Base-by-base conservation (phyloP, 2,888 invertebrate species). In the Elmis aenea region DNA sequence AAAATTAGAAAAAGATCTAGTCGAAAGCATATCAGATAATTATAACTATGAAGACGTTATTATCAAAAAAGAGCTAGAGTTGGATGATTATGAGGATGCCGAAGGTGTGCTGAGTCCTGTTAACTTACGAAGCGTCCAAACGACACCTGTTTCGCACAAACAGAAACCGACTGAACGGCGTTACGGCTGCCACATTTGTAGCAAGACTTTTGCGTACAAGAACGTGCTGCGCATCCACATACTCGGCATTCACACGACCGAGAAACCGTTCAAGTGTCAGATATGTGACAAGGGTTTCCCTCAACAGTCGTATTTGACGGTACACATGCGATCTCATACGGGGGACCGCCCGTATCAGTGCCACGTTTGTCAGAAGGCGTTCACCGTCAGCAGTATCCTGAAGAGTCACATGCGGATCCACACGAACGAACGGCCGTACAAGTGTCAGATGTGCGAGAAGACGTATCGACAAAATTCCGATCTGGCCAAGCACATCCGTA, bases 261-360 rank as follows among this genome's bases (percentile, higher is more conserved):
- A 38, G 3, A 44, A 41, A 5, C 46, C 46, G 0, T 25, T 37
- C 10, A 33, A 30, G 9, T 46, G 46, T 23, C 10, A 33, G 5
- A 21, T 40, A n/a, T 46, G 46, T 24, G 38, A 30, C 5, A 46
- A 38, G 30, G 38, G 38, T n/a, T 46, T 40, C 11, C 33, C 34
- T 2, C 34, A 38, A 16, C 38, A 32, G 12, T 37, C 40, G 2
- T 32, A 31, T 13, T 28, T 46, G 11, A 33, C 27, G 2, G 33
- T 35, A 13, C 46, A 46, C 33, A 38, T 44, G 40, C 38, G 41
- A 22, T 32, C 36, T 5, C 46, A 46, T 26, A 38, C 43, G 2
- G 46, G 46, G 3, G 41, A 44, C 33, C 23, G 38, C 2, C 41
- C 43, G 1, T 44, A 30, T 14, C 15, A 26, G n/a, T 46, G 46